These are phyloP conservation scores for Harpagus bidentatus DNA, from an alignment of 2,113 vertebrate species.

Conservation along the genomic window DNA sequence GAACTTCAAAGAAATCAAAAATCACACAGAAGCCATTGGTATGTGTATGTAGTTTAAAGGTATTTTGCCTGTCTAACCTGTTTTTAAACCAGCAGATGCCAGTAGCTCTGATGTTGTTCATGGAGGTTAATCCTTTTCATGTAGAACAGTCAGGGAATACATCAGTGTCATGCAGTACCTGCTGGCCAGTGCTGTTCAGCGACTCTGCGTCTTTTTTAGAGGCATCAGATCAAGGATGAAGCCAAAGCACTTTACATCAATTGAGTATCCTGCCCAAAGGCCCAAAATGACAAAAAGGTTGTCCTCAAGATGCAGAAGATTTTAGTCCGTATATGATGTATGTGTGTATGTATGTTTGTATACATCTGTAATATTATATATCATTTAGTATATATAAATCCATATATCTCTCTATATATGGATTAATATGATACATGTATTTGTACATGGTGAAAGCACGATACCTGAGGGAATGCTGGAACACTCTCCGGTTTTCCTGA, in stretches of 20 bases:
- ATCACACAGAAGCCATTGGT: not conserved
- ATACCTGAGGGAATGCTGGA: not conserved
- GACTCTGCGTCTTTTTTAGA: not conserved
- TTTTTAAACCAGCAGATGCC: not conserved
- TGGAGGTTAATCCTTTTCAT: not conserved
- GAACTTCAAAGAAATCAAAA: not conserved
- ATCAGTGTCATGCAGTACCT: not conserved
- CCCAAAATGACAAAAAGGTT: not conserved
- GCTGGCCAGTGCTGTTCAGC: not conserved
- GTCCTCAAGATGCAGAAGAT: not conserved
- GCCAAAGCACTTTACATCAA: not conserved
- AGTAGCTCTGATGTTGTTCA: not conserved
- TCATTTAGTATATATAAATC: not conserved
- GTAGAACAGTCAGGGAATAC: not conserved
- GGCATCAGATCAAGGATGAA: not conserved
- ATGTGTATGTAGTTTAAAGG: not conserved
- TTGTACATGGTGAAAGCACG: not conserved
- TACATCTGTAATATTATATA: not conserved
- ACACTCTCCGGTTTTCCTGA: not conserved
- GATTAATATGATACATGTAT: not conserved
- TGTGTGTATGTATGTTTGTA: not conserved
- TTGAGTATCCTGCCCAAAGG: not conserved
- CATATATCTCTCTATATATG: accelerated
- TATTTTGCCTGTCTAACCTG: not conserved
- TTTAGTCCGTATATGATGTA: not conserved